Evolutionary conservation across 2,888 invertebrate species (phyloP).

Genomic region (Hypselothyrea guttata): DNA sequence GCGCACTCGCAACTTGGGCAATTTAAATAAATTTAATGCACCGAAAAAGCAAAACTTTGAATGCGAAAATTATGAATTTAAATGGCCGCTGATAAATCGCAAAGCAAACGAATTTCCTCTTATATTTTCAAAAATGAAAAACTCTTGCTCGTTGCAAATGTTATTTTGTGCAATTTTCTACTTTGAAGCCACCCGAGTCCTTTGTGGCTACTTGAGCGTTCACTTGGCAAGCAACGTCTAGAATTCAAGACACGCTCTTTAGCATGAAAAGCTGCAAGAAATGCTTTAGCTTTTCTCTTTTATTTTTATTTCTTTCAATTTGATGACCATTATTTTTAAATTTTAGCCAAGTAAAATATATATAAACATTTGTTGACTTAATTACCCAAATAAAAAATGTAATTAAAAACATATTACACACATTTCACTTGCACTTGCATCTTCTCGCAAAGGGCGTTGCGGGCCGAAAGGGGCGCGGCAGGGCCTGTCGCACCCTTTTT

Average conservation of each 20-base stretch:
- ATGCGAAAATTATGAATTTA: slow-evolving; percentile 78
- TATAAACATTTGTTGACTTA: too few species aligned
- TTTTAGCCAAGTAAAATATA: too few species aligned
- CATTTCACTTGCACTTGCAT: slow-evolving; percentile 35
- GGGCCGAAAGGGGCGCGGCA: not conserved
- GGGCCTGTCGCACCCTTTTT: slow-evolving; percentile 9
- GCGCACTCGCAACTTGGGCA: slow-evolving; percentile 35
- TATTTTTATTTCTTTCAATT: too few species aligned
- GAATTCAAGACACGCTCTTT: too few species aligned
- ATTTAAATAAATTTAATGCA: slow-evolving; percentile 71
- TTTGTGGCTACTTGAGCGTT: not conserved
- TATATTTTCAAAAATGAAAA: slow-evolving; percentile 4
- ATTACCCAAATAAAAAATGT: slow-evolving; percentile 31
- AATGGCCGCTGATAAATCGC: slow-evolving; percentile 77
- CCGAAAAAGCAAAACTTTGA: slow-evolving; percentile 19
- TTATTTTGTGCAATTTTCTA: not conserved
- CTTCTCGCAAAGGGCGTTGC: not conserved
- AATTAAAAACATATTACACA: slow-evolving; percentile 66
- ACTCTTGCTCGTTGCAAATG: not conserved
- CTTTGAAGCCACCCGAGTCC: not conserved
- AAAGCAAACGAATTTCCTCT: slow-evolving; percentile 12
- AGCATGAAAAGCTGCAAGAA: too few species aligned
- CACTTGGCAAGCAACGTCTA: too few species aligned
- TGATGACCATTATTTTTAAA: too few species aligned
- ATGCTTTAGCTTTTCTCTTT: too few species aligned